Evolutionary conservation across 2,113 vertebrate genomes (phyloP).

Genomic region (Cyprinodon tularosa): DNA sequence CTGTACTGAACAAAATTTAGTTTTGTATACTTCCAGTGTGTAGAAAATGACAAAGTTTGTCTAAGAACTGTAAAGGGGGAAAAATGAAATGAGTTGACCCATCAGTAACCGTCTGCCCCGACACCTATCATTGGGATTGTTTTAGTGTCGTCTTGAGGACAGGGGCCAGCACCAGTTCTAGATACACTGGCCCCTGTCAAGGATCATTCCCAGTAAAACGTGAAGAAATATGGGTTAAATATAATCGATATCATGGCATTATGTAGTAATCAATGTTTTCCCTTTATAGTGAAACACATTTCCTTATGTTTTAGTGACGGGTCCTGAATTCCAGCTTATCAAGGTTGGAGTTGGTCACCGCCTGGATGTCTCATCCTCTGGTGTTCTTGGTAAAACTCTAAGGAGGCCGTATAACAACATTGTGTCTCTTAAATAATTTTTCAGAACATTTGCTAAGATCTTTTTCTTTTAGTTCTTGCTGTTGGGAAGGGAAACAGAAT

Average conservation of each 20-base stretch:
- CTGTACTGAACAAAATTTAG: too few relatives aligned
- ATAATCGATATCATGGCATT: not conserved
- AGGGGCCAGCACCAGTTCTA: too few relatives aligned
- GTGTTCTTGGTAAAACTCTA: slow-evolving; percentile 85
- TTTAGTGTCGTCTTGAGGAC: too few relatives aligned
- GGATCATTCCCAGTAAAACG: too few relatives aligned
- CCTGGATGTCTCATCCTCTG: slow-evolving; percentile 87
- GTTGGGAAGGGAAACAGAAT: slow-evolving; percentile 82
- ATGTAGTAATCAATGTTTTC: not conserved
- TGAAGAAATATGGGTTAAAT: not conserved
- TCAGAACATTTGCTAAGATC: not conserved
- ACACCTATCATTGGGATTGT: too few relatives aligned
- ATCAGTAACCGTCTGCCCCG: too few relatives aligned
- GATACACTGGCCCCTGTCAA: too few relatives aligned
- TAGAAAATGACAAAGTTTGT: too few relatives aligned
- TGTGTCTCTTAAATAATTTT: not conserved
- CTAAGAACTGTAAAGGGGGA: too few relatives aligned
- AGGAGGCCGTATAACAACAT: not conserved
- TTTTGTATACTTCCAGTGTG: too few relatives aligned
- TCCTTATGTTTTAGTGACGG: slow-evolving; percentile 79
- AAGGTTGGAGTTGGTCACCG: slow-evolving; percentile 87
- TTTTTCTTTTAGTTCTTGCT: slow-evolving; percentile 83
- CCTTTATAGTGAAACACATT: not conserved
- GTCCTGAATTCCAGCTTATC: slow-evolving; percentile 82
- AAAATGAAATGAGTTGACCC: too few relatives aligned